Evolutionary conservation across 2,888 invertebrate species (phyloP).

Genomic region (Troides helena): DNA sequence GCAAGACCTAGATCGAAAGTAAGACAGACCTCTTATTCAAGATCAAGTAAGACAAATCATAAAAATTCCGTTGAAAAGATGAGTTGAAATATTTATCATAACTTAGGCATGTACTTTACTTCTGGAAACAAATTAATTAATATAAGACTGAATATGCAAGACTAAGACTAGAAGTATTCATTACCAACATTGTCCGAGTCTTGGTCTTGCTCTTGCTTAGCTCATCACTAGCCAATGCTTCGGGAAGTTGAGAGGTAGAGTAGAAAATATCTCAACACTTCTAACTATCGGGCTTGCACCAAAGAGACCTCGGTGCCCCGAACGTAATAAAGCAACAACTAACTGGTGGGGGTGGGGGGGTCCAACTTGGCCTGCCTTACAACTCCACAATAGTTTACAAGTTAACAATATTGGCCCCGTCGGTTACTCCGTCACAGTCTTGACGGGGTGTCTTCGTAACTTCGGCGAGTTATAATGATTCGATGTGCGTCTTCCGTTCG

Average conservation of each 20-base stretch:
- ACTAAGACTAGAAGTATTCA: too few species aligned
- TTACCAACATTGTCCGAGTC: too few species aligned
- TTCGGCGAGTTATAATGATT: constrained; percentile 26
- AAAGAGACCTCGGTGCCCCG: neutral
- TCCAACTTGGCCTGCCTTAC: constrained; percentile 10
- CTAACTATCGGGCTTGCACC: constrained; percentile 8
- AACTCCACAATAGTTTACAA: constrained; percentile 29
- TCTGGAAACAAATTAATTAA: too few species aligned
- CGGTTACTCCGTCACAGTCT: constrained; percentile 17
- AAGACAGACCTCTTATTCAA: too few species aligned
- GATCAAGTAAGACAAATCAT: too few species aligned
- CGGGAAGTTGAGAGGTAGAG: neutral
- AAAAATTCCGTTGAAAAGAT: too few species aligned
- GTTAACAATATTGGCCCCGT: constrained; percentile 28
- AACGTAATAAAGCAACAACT: constrained; percentile 27
- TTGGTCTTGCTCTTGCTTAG: too few species aligned
- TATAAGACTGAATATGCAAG: too few species aligned
- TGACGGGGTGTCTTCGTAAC: constrained; percentile 17
- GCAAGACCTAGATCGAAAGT: too few species aligned
- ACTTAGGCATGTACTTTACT: too few species aligned
- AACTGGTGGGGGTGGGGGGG: constrained; percentile 15
- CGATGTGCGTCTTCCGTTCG: constrained; percentile 9
- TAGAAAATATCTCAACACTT: constrained; percentile 13
- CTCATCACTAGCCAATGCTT: too few species aligned
- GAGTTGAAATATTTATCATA: too few species aligned